These are phyloP conservation scores for Trachelipus rathkii DNA, from an alignment of 1,140 invertebrate species.

Conservation along the genomic window DNA sequence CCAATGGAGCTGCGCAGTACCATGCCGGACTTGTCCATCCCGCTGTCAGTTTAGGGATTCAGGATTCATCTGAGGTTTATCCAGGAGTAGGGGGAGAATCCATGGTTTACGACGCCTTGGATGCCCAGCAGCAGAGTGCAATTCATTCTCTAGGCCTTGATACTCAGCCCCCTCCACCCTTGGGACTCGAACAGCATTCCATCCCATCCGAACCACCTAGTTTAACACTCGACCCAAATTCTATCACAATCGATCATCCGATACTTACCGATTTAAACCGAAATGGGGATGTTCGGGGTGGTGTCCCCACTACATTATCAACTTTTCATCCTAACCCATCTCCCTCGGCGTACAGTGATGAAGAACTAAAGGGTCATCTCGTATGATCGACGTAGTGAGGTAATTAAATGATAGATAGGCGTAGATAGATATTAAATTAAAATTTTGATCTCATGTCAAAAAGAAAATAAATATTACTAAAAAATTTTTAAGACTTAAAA, in stretches of 20 bases:
- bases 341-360: not conserved
- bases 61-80: slow-evolving; percentile 31
- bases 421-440: too few relatives aligned
- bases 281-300: slow-evolving; percentile 38
- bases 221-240: slow-evolving; percentile 42
- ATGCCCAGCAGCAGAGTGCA: slow-evolving; percentile 21
- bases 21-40: slow-evolving; percentile 35
- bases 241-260: slow-evolving; percentile 45
- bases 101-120: not conserved
- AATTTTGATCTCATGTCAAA: too few relatives aligned
- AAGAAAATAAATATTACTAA: too few relatives aligned
- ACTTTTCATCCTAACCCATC: slow-evolving; percentile 37
- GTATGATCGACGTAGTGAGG: not conserved
- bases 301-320: slow-evolving; percentile 36
- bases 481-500: too few relatives aligned
- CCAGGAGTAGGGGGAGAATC: slow-evolving; percentile 18
- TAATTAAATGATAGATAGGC: too few relatives aligned
- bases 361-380: not conserved
- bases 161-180: slow-evolving; percentile 36
- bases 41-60: slow-evolving; percentile 41
- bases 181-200: slow-evolving; percentile 44
- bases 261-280: slow-evolving; percentile 38
- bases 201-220: slow-evolving; percentile 43
- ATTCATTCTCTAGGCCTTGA: slow-evolving; percentile 41
- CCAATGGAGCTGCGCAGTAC: slow-evolving; percentile 44